Evolutionary conservation across 2,113 vertebrate species (phyloP), one percentile per base, ranked within the genome.

Genomic region (Sebastes fasciatus): DNA sequence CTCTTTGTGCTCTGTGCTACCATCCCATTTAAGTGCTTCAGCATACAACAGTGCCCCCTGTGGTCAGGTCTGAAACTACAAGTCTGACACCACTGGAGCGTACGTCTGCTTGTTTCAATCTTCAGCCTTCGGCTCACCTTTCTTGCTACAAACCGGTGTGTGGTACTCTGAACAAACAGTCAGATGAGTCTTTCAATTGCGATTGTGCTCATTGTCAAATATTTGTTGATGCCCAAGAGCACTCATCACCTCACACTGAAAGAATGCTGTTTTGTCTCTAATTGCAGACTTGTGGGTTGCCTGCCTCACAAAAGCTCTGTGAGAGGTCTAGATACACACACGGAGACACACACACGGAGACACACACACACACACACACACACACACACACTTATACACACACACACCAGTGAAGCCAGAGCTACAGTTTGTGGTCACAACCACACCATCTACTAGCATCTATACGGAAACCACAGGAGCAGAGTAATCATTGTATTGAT

Each of bases 31-130:
- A 23, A 5, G 11, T 5, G 16, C 77, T 85, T 52, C 52, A 77
- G 86, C 89, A 77, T 89, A 79, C 92, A 94, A 81, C 91, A 95
- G 92, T 79, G 92, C 94, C 94, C 88, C 93, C 88, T 91, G 87
- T 94, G 94, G 86, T 74, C 74, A 65, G n/a, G 23, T 43, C 0
- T 26, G 17, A 57, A 86, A 89, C 45, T 77, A 58, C 78, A 91
- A 21, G 34, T 42, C 42, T n/a, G 14, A 82, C 11, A 67, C 52
- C 11, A 16, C n/a, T 21, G n/a, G 21, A 52, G 0, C 7, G 34
- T 52, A n/a, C 23, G 34, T 34, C 58, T 26, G 52, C 17, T 48
- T 48, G 19, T 63, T 67, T 60, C 34, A 70, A 71, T 45, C 9
- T n/a, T 10, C 34, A 34, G 26, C 52, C 6, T 79, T 72, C 51